phyloP scores from a whole-genome alignment of 2,113 vertebrate species.

The Alaudala cheleensis region DNA sequence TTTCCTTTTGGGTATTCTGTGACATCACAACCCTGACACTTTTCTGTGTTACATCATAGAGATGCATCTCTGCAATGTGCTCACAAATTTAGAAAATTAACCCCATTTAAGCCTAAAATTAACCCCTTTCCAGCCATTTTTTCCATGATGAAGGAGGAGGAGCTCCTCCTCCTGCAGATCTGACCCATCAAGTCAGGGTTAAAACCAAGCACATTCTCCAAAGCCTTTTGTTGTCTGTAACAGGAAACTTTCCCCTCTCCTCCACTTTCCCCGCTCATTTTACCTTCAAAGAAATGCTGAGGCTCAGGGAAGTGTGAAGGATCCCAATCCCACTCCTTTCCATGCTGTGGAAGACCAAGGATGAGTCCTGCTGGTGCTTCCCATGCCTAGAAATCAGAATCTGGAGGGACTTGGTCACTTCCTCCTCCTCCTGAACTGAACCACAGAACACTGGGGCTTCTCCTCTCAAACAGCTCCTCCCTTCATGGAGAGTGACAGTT shows the following conservation, averaged over 20 bases:
- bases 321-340: neutral
- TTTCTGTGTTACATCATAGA: accelerated
- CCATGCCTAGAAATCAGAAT: neutral
- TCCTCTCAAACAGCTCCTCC: neutral
- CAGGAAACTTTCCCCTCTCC: neutral
- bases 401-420: neutral
- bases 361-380: neutral
- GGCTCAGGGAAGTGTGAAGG: neutral
- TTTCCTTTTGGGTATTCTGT: neutral
- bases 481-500: accelerated
- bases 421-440: neutral
- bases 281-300: neutral
- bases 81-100: neutral
- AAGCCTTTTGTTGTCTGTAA: neutral
- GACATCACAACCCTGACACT: neutral
- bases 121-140: neutral
- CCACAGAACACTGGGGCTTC: accelerated
- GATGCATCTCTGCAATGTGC: neutral
- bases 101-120: neutral
- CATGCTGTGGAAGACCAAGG: neutral
- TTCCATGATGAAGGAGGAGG: accelerated
- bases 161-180: neutral
- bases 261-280: neutral
- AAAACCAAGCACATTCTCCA: neutral
- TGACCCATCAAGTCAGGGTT: neutral